Evolutionary conservation across 1,140 invertebrate genomes (phyloP), one percentile per base, ranked within the genome.

Genomic region (Dolichoris vasculosae): DNA sequence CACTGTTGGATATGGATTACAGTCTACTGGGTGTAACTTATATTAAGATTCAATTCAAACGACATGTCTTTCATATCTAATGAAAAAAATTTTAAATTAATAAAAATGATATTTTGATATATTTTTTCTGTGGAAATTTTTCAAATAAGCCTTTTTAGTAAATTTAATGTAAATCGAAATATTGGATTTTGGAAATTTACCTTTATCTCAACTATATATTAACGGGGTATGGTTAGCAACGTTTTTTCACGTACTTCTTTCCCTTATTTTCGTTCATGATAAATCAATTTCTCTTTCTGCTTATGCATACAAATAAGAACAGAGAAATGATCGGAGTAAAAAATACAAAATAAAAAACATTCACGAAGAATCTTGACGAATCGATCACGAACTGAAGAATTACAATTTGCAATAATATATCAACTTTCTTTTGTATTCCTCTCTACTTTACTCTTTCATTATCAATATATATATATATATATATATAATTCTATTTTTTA

Each of bases 331-430:
- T 17, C 32, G 63, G 23, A 30, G 64, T 30, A 77, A 69, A 69
- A 69, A 69, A 0, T 1, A 1, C 38, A 11, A 7, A 26, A 23
- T 8, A 23, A 73, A 73, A 43, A 23, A 43, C 40, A 20, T 13
- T 30, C 35, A 76, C 23, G 43, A 79, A 46, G 82, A 88, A 88
- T 88, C 87, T 64, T 67, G 87, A 77, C 73, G 43, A 88, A 89
- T 87, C 81, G 85, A 88, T 89, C 86, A 73, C 38, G 23, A 73
- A 43, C 9, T 32, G 82, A 86, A 81, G 77, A 71, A 76, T 23
- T 64, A 80, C 87, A 91, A 91, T 91, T 90, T 90, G 78, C 88
- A 90, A 89, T 89, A 90, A 88, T 88, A 82, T 87, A 87, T 86
- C 83, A 85, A 64, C 78, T 80, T 81, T 75, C 69, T 30, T 32